Evolutionary conservation across 2,888 invertebrate genomes (phyloP).

Genomic region (Drosophila buzzatii): DNA sequence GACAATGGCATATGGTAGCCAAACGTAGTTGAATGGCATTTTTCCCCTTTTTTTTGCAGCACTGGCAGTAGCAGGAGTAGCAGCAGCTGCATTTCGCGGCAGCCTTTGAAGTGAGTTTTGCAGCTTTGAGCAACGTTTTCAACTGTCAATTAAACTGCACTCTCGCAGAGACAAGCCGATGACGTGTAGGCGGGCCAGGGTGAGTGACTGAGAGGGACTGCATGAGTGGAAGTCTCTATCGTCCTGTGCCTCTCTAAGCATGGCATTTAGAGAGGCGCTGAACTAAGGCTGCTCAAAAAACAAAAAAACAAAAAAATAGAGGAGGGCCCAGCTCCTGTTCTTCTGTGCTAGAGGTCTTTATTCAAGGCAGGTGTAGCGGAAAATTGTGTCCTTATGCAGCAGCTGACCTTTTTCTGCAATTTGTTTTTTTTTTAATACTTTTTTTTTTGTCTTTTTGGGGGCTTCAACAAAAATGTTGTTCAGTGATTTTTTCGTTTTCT

Average conservation of each 20-base stretch:
- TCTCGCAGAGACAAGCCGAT: conserved; percentile 56
- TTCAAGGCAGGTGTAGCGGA: conserved; percentile 62
- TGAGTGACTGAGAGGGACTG: background rate
- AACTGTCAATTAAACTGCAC: conserved; percentile 71
- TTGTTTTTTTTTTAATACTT: background rate
- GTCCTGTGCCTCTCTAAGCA: conserved; percentile 49
- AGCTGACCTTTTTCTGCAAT: conserved; percentile 48
- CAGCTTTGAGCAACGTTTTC: conserved; percentile 60
- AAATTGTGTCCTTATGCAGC: conserved; percentile 55
- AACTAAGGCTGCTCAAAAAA: conserved; percentile 4
- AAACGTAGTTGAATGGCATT: conserved; percentile 36
- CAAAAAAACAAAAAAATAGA: conserved; percentile 7
- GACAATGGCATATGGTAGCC: conserved; percentile 56
- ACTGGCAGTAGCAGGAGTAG: background rate
- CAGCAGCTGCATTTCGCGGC: conserved; percentile 40
- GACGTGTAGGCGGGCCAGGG: conserved; percentile 25
- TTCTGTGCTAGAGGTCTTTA: conserved; percentile 30
- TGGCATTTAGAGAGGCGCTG: conserved; percentile 46
- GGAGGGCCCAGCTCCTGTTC: conserved; percentile 11
- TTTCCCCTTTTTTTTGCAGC: conserved; percentile 12
- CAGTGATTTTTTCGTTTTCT: conserved; percentile 25
- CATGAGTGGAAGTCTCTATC: conserved; percentile 12
- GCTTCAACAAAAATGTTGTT: conserved; percentile 44
- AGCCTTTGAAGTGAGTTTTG: conserved; percentile 63
- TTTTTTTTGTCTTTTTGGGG: background rate